These are phyloP conservation scores for Macrophya alboannulata DNA, from an alignment of 2,888 invertebrate genomes.

Conservation along the genomic window DNA sequence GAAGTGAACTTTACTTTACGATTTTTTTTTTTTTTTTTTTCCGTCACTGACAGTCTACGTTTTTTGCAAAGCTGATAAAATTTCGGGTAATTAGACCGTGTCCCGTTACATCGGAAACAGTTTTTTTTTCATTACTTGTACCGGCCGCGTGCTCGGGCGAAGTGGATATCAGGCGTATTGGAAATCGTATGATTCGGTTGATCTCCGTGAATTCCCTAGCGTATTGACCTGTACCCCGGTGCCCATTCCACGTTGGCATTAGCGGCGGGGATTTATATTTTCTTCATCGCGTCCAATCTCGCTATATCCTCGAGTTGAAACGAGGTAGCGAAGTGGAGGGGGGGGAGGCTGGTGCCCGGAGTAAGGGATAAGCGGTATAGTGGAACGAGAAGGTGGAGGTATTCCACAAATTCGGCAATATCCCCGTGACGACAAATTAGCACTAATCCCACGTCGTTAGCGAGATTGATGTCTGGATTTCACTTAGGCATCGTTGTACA, in stretches of 20 bases:
- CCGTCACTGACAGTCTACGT: no score
- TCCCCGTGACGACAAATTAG: conserved; percentile 77
- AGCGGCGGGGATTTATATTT: conserved; percentile 12
- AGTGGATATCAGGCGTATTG: not conserved
- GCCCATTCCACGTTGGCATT: not conserved
- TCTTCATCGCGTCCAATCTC: conserved; percentile 15
- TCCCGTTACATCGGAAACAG: not conserved
- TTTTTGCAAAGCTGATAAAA: no score
- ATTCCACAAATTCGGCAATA: conserved; percentile 77
- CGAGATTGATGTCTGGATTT: conserved; percentile 78
- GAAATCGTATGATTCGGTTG: not conserved
- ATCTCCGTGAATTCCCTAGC: conserved; percentile 13
- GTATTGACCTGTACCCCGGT: not conserved
- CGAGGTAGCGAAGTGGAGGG: no score
- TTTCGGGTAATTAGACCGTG: no score
- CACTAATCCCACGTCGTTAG: conserved; percentile 77
- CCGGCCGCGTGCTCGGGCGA: no score
- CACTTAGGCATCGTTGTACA: conserved; percentile 69
- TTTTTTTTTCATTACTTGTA: not conserved
- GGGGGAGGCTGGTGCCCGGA: not conserved
- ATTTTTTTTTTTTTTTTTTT: no score
- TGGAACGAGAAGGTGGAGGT: conserved; percentile 62
- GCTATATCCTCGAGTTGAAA: not conserved
- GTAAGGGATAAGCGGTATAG: conserved; percentile 13
- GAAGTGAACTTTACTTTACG: no score